These are phyloP conservation scores for Halesus radiatus DNA, from an alignment of 1,140 invertebrate species.

Conservation along the genomic window DNA sequence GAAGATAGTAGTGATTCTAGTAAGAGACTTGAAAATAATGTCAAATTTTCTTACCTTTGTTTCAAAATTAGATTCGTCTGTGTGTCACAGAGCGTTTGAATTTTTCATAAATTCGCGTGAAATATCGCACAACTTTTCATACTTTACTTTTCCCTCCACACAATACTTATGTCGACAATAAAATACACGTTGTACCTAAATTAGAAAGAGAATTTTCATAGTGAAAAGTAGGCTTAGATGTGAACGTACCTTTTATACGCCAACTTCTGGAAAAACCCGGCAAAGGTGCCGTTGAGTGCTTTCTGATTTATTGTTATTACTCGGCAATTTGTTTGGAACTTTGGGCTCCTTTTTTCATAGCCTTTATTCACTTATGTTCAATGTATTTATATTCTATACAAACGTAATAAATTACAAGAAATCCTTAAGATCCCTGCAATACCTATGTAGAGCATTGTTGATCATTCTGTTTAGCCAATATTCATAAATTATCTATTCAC, in stretches of 20 bases:
- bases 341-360: conserved; percentile 35
- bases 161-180: conserved; percentile 36
- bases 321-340: conserved; percentile 45
- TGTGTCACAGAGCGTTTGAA: neutral
- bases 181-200: conserved; percentile 39
- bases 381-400: conserved; percentile 45
- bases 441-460: conserved; percentile 7
- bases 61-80: no score
- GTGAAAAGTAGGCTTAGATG: conserved; percentile 28
- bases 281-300: conserved; percentile 43
- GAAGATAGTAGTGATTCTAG: no score
- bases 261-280: conserved; percentile 24
- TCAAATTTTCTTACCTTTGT: no score
- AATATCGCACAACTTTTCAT: conserved; percentile 25
- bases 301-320: conserved; percentile 48
- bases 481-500: conserved; percentile 19
- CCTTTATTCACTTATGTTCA: conserved; percentile 41
- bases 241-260: conserved; percentile 27
- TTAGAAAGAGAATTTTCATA: conserved; percentile 37
- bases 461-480: conserved; percentile 8
- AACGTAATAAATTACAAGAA: conserved; percentile 39
- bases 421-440: conserved; percentile 33
- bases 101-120: conserved; percentile 25
- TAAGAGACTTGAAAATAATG: no score
- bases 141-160: conserved; percentile 25